Evolutionary conservation across 2,888 invertebrate genomes (phyloP).

Genomic region (Lasius platythorax): DNA sequence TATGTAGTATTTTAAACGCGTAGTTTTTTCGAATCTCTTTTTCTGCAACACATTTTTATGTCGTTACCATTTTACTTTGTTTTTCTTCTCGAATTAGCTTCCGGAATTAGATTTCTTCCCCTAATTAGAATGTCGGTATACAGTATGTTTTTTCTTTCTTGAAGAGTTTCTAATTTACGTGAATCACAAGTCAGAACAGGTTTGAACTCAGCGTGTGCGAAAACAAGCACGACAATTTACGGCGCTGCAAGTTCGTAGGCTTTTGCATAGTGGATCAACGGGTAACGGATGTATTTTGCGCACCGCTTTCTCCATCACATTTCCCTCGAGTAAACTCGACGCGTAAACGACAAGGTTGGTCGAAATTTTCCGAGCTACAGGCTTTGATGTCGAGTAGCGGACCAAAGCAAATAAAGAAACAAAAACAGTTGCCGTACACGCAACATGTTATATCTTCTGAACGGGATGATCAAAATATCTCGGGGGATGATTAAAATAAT

Average conservation of each 20-base stretch:
- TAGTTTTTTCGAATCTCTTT: background rate
- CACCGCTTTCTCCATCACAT: conserved; percentile 54
- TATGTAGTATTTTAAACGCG: background rate
- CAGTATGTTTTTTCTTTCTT: conserved; percentile 2
- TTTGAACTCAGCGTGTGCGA: conserved; percentile 17
- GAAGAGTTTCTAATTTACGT: conserved; percentile 30
- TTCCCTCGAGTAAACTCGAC: conserved; percentile 53
- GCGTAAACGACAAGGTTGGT: conserved; percentile 56
- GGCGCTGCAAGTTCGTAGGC: conserved; percentile 33
- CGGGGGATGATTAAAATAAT: conserved; percentile 1
- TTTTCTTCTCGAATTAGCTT: background rate
- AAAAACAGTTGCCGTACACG: conserved; percentile 17
- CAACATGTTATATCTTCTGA: conserved; percentile 5
- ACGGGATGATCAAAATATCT: background rate
- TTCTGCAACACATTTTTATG: background rate
- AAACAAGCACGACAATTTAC: conserved; percentile 45
- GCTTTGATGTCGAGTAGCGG: conserved; percentile 46
- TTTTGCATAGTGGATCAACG: conserved; percentile 44
- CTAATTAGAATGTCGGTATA: conserved; percentile 14
- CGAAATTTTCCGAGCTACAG: conserved; percentile 45
- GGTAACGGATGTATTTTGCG: conserved; percentile 43
- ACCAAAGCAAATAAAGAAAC: conserved; percentile 49
- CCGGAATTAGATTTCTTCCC: background rate
- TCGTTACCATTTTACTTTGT: background rate
- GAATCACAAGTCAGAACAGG: conserved; percentile 26